Percentiles rank a stretch among this genome's conserved stretches.
Conservation (phyloP, 2,113 vertebrate genomes). For the Tetrax tetrax region DNA sequence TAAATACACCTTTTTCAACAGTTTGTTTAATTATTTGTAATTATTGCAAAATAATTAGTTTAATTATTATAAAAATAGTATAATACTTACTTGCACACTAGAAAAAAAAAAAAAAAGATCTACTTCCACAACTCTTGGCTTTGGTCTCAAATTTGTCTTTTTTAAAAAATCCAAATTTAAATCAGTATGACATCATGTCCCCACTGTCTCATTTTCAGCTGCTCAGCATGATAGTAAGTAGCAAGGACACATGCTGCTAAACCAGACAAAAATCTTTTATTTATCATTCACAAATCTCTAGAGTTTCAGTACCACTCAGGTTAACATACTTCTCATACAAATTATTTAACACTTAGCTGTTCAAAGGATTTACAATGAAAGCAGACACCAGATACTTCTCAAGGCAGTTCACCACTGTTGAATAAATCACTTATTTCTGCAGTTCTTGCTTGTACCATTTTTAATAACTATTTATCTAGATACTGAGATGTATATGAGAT, state of each 20-base stretch:
- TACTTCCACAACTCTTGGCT: neutral
- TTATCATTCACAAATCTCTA: neutral
- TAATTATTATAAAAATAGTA: too few species aligned
- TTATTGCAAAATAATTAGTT: too few species aligned
- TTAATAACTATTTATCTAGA: neutral
- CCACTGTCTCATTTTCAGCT: neutral
- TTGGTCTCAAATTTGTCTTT: neutral
- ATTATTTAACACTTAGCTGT: neutral
- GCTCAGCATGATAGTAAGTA: neutral
- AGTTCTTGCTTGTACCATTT: neutral
- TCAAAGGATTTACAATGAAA: neutral
- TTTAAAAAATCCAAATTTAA: neutral
- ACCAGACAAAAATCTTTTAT: neutral
- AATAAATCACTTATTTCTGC: neutral
- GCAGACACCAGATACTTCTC: neutral
- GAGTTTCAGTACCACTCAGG: neutral
- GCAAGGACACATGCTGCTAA: neutral
- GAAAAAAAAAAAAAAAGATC: neutral
- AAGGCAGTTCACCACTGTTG: neutral
- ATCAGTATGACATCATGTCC: neutral
- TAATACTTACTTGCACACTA: neutral
- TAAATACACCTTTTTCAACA: neutral
- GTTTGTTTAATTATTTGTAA: neutral
- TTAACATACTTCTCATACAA: neutral
- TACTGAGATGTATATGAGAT: neutral